A percentile compares a stretch with the other conserved stretches of the same genome.
Conservation (phyloP, 2,797 vertebrate genomes). For the Falco naumanni region DNA sequence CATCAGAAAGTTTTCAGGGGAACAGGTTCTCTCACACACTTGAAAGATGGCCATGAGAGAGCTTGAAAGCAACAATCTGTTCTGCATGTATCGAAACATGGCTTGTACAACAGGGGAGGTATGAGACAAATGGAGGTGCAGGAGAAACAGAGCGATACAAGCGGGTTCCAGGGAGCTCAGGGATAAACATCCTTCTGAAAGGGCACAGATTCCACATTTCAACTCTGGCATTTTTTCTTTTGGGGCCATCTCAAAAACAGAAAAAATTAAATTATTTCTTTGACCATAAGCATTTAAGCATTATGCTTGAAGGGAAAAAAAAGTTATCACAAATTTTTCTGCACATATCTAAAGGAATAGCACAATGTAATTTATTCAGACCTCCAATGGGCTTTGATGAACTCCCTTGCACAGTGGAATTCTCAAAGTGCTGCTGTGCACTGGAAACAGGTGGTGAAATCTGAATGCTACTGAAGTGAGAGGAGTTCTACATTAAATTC, state of each 20-base stretch:
- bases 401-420: neutral
- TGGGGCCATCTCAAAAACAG: neutral
- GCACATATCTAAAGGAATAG: neutral
- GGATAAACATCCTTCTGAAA: neutral
- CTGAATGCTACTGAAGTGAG: neutral
- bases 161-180: neutral
- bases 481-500: neutral
- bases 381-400: neutral
- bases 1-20: neutral
- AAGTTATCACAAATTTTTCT: neutral
- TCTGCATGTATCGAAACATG: neutral
- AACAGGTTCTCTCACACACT: neutral
- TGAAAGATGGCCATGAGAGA: neutral
- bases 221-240: fast-evolving
- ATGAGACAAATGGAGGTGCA: fast-evolving
- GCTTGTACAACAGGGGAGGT: neutral
- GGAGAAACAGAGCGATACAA: neutral
- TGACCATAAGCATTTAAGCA: neutral
- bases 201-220: neutral
- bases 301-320: neutral
- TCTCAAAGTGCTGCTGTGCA: neutral
- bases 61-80: neutral
- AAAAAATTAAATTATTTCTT: neutral
- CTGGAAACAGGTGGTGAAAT: neutral
- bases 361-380: neutral